Conservation (phyloP, 2,797 vertebrate genomes). For the Lepilemur septentrionalis region DNA sequence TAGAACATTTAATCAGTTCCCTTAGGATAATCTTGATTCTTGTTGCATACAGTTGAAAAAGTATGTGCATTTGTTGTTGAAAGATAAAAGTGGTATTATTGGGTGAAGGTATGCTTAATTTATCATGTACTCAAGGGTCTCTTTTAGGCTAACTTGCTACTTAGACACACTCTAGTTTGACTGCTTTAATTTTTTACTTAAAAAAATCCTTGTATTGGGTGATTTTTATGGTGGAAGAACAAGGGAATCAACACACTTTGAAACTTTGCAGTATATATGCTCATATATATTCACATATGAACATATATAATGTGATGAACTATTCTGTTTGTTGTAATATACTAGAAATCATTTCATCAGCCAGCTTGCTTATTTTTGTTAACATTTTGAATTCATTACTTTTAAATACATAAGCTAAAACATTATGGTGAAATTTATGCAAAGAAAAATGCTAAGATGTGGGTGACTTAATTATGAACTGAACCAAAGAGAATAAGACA, state of each 20-base stretch:
- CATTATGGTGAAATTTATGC: neutral
- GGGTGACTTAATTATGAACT: constrained; percentile 67
- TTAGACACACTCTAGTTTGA: constrained; percentile 48
- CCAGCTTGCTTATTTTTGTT: constrained; percentile 73
- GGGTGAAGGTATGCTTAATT: constrained; percentile 3
- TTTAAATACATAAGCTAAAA: constrained; percentile 73
- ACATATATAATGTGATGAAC: constrained; percentile 64
- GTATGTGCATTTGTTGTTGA: neutral
- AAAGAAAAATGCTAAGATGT: constrained; percentile 71
- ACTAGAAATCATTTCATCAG: constrained; percentile 76
- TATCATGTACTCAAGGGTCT: neutral
- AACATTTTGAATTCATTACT: constrained; percentile 76
- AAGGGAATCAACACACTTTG: neutral
- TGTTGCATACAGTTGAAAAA: neutral
- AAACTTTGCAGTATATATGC: neutral
- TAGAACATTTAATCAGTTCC: neutral
- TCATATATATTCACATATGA: neutral
- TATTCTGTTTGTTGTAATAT: constrained; percentile 71
- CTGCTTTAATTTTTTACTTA: constrained; percentile 19
- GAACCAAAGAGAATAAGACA: neutral
- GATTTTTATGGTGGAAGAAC: neutral
- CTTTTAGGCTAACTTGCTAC: neutral
- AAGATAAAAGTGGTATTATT: neutral
- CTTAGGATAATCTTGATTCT: neutral
- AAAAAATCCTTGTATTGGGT: neutral